Evolutionary conservation across 2,797 vertebrate species (phyloP), one percentile per base, ranked within the genome.

Genomic region (Ctenopoma kingsleyae): DNA sequence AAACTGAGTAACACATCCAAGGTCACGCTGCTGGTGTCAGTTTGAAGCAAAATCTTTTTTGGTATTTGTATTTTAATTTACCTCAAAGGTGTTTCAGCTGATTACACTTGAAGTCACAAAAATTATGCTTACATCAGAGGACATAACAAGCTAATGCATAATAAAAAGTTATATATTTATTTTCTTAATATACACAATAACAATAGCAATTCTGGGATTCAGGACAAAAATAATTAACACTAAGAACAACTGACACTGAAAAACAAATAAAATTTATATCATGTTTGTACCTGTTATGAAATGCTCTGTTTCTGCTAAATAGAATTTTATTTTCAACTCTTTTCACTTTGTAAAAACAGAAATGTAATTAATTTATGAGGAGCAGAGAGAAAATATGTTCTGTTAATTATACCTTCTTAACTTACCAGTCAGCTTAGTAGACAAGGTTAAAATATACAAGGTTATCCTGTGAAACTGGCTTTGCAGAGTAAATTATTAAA

Each of bases 1-100:
- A 72, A 82, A 84, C 54, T 17, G 47, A 68, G 63, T 19, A 17
- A 65, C 63, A 84, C 57, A 41, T 40, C 25, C 72, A 83, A 80
- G 70, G 78, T 86, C 44, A 55, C 17, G 47, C 59, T 74, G 23
- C 44, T 52, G 50, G 30, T 50, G 16, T 5, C 3, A 44, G 5
- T 47, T 61, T 50, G 16, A 23, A 25, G 17, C 57, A 60, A 20
- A 48, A 4, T 71, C 30, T 5, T 50, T 48, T 40, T 36, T 17
- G 3, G 6, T 2, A 3, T 54, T 20, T 67, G 5, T 44, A 20
- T 56, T 75, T 53, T 69, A 25, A 54, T 23, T 67, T 63, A 47
- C 59, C 38, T 38, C 20, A 2, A n/a, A 54, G 27, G 50, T 48
- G 30, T 51, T 70, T 76, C 32, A 55, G 58, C 30, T 72, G 36